phyloP scores from a whole-genome alignment of 2,797 vertebrate species.

The Odontamblyopus lacepedii region DNA sequence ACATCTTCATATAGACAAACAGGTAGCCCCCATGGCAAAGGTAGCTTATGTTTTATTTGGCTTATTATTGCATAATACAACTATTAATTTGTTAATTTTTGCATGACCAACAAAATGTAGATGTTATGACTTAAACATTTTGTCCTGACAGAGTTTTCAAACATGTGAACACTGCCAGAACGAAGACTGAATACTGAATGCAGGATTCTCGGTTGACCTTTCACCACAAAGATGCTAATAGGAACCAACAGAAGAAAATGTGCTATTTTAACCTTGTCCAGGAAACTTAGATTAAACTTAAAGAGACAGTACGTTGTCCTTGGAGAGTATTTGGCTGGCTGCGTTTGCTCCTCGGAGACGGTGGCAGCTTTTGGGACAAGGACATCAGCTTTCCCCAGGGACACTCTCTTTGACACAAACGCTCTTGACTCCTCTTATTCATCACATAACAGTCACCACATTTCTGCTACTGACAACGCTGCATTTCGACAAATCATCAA shows the following conservation, averaged over 20 bases:
- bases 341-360: conserved; percentile 49
- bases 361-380: conserved; percentile 53
- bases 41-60: no score
- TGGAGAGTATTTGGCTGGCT: conserved; percentile 44
- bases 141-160: no score
- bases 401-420: conserved; percentile 56
- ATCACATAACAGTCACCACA: conserved; percentile 47
- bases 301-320: conserved; percentile 52
- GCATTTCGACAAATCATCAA: neutral
- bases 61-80: no score
- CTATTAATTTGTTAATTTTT: no score
- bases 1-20: no score
- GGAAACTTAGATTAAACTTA: conserved; percentile 44
- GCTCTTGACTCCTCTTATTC: conserved; percentile 60
- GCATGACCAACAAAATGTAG: no score
- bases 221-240: neutral
- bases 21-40: no score
- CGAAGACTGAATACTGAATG: no score
- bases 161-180: neutral
- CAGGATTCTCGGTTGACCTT: neutral
- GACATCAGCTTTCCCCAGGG: conserved; percentile 61
- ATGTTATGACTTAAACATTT: no score
- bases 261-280: conserved; percentile 19
- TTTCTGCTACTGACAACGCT: conserved; percentile 1
- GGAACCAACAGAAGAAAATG: conserved; percentile 5